These are phyloP conservation scores for Thumatha senex DNA, from an alignment of 2,888 invertebrate genomes.

Conservation along the genomic window DNA sequence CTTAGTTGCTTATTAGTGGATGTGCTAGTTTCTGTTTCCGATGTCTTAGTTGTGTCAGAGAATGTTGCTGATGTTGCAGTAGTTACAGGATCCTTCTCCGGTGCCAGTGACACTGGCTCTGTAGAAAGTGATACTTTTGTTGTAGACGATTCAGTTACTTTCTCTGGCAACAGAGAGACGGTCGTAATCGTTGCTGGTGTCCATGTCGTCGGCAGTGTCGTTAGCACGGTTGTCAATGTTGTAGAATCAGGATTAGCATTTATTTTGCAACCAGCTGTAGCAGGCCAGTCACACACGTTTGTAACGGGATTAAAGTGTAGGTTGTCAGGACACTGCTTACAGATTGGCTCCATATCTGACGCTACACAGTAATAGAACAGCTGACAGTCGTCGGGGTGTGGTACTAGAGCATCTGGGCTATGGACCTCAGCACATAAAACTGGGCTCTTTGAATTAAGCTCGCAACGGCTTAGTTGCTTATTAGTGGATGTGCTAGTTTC, in stretches of 20 bases:
- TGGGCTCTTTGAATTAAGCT: neutral
- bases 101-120: too few species aligned
- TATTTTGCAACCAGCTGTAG: neutral
- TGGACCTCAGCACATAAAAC: neutral
- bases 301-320: neutral
- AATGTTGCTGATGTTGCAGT: too few species aligned
- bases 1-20: too few species aligned
- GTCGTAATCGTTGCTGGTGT: too few species aligned
- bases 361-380: neutral
- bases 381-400: neutral
- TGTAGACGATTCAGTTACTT: too few species aligned
- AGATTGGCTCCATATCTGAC: neutral
- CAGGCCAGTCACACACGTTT: neutral
- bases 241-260: neutral
- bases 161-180: too few species aligned
- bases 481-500: neutral
- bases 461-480: neutral
- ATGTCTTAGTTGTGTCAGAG: too few species aligned
- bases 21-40: too few species aligned
- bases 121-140: too few species aligned
- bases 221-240: neutral
- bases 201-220: too few species aligned
- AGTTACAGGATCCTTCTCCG: too few species aligned
- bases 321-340: neutral
- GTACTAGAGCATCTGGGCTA: neutral